Evolutionary conservation across 2,888 invertebrate species (phyloP), one percentile per base, ranked within the genome.

Genomic region (Tuberolachnus salignus): DNA sequence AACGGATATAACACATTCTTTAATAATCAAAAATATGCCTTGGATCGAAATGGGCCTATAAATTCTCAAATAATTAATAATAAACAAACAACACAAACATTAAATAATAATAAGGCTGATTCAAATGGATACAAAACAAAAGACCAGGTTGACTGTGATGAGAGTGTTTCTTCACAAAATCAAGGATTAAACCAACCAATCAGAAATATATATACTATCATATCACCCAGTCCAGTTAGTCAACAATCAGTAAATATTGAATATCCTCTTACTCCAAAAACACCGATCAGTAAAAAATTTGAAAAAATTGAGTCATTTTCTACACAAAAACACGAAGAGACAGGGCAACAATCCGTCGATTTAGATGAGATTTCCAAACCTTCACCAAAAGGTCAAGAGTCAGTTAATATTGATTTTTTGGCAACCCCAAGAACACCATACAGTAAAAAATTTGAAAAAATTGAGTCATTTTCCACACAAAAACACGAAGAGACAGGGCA

Each of bases 1-100:
- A 74, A 64, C 44, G 44, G 74, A 23, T 74, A 74, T 44, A 74
- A 64, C 26, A 64, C 74, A 42, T 74, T 74, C 64, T 64, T 74
- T 10, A 74, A 55, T 13, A 74, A 63, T n/a, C 44, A 71, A 71
- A 71, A 71, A 26, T 46, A 71, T 23, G 13, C 46, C 11, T 19
- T 9, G 21, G 10, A 71, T 26, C n/a, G 13, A 19, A 59, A 16
- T 13, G 19, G 26, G n/a, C 71, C 23, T 46, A 57, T 57, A 13
- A 57, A 26, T 59, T 71, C 71, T 46, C 57, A 59, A 57, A 13
- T 46, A 23, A 46, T 26, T n/a, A 26, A 59, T n/a, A n/a, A 71
- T 59, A 46, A 72, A 26, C 19, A 59, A 14, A 9, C 10, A 44
- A 14, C 55, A 70, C 14, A 55, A n/a, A 26, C 64, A 8, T 10